Conservation (phyloP, 2,113 vertebrate species). For the Dolichallabes microphthalmus region DNA sequence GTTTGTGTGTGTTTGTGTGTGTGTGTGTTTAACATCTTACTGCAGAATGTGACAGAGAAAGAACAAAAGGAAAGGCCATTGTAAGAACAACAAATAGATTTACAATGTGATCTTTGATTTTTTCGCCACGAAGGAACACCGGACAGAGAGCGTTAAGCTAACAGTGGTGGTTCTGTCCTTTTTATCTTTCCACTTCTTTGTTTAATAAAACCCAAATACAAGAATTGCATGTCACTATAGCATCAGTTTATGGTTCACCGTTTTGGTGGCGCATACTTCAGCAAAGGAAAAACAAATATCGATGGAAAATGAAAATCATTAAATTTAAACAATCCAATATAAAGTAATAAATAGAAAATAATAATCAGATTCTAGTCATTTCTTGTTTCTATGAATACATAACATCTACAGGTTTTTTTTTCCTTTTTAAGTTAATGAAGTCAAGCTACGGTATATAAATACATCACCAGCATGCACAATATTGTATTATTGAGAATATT, state of each 20-base stretch:
- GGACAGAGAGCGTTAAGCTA: slow-evolving; percentile 84
- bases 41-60: slow-evolving; percentile 83
- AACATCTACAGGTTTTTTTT: slow-evolving; percentile 85
- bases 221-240: slow-evolving; percentile 91
- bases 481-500: slow-evolving; percentile 94
- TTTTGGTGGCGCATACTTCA: slow-evolving; percentile 91
- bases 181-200: slow-evolving; percentile 68
- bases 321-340: slow-evolving; percentile 81
- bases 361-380: slow-evolving; percentile 84
- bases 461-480: slow-evolving; percentile 99
- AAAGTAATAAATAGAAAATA: slow-evolving; percentile 85
- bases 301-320: slow-evolving; percentile 55
- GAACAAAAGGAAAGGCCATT: slow-evolving; percentile 78
- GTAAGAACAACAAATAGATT: slow-evolving; percentile 74
- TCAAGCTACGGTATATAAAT: slow-evolving; percentile 99
- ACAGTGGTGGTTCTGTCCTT: slow-evolving; percentile 76
- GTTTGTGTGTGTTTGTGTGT: slow-evolving; percentile 36
- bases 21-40: slow-evolving; percentile 84
- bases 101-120: slow-evolving; percentile 80
- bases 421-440: slow-evolving; percentile 90
- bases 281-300: slow-evolving; percentile 72
- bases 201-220: slow-evolving; percentile 78
- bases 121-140: slow-evolving; percentile 85
- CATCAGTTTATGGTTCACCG: slow-evolving; percentile 91
- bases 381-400: slow-evolving; percentile 96